Evolutionary conservation across 1,140 invertebrate genomes (phyloP).

Genomic region (Aphelenchoides besseyi): DNA sequence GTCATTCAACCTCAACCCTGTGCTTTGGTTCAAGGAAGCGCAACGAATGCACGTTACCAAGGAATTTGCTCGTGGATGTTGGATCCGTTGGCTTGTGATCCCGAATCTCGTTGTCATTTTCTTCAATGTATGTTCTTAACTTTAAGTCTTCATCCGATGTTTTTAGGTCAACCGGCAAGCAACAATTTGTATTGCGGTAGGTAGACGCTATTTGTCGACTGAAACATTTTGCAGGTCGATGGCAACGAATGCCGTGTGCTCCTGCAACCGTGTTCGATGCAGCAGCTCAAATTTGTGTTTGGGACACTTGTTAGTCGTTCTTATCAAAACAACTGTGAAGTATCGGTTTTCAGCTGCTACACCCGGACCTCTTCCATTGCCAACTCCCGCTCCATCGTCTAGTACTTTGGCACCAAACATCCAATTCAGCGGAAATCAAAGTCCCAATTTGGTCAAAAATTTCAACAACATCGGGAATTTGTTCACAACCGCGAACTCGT

Average conservation of each 20-base stretch:
- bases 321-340: not conserved
- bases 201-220: no score
- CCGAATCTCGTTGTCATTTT: constrained; percentile 50
- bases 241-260: constrained; percentile 62
- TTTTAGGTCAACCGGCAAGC: constrained; percentile 56
- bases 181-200: constrained; percentile 62
- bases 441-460: not conserved
- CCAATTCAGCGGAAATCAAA: not conserved
- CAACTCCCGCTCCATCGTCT: constrained; percentile 42
- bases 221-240: no score
- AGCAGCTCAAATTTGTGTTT: constrained; percentile 57
- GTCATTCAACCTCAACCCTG: constrained; percentile 59
- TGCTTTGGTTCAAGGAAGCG: constrained; percentile 56
- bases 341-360: constrained; percentile 31
- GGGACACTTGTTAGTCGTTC: constrained; percentile 42
- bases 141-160: not conserved
- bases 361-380: constrained; percentile 37
- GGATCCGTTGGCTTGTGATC: constrained; percentile 56
- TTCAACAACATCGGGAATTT: not conserved
- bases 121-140: constrained; percentile 40
- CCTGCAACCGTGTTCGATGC: constrained; percentile 56
- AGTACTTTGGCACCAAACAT: constrained; percentile 4
- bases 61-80: constrained; percentile 62
- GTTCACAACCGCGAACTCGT: constrained; percentile 6
- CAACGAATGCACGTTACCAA: constrained; percentile 44